phyloP scores from a whole-genome alignment of 2,888 invertebrate genomes.

The Chesias legatella region DNA sequence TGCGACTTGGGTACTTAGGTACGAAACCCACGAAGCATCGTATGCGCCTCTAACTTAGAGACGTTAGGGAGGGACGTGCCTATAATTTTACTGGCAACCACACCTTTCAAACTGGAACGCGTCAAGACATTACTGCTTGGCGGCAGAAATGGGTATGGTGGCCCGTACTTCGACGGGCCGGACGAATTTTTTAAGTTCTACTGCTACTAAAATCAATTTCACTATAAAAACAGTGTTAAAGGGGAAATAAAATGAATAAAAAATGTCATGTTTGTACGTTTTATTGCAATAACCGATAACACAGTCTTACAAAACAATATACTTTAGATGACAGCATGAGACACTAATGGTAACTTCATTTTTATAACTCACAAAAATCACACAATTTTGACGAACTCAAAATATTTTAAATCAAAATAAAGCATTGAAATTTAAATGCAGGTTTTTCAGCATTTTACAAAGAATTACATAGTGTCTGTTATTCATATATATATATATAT shows the following conservation, averaged over 20 bases:
- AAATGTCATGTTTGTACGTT: slow-evolving; percentile 58
- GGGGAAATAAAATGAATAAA: slow-evolving; percentile 12
- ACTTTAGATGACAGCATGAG: slow-evolving; percentile 61
- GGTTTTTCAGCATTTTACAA: slow-evolving; percentile 13
- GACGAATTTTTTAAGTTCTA: no score
- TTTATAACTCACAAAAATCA: slow-evolving; percentile 52
- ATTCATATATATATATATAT: slow-evolving; percentile 14
- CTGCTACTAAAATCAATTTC: no score
- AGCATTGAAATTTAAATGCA: slow-evolving; percentile 11
- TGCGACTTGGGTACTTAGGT: no score
- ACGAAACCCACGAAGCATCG: no score
- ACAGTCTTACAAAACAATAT: slow-evolving; percentile 72
- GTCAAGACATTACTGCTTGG: no score
- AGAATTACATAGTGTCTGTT: slow-evolving; percentile 29
- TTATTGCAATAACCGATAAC: slow-evolving; percentile 76
- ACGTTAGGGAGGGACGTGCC: no score
- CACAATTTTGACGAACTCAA: slow-evolving; percentile 62
- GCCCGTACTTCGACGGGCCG: no score
- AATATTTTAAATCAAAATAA: slow-evolving; percentile 31
- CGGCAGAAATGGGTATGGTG: no score
- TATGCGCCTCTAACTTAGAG: no score
- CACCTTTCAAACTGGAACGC: no score
- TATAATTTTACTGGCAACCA: no score
- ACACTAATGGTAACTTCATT: slow-evolving; percentile 71
- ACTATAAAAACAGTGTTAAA: no score